Evolutionary conservation across 2,888 invertebrate species (phyloP), one percentile per base, ranked within the genome.

Genomic region (Hirtodrosophila cameraria): DNA sequence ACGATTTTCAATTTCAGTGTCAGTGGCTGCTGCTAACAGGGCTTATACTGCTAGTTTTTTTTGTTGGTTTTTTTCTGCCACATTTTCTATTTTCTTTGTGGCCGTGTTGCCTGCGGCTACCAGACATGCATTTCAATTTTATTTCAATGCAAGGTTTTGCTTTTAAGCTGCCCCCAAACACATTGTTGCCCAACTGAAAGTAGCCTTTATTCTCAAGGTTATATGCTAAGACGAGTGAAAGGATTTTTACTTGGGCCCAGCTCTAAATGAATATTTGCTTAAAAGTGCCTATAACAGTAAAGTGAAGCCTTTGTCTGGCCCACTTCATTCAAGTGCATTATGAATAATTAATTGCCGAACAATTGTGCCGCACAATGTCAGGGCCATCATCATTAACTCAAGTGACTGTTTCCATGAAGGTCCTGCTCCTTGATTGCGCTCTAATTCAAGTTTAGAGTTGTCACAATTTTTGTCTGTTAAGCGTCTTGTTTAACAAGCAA

Each of bases 1-100:
- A 83, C 85, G 87, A 86, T 81, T 84, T 64, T 78, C 81, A 59
- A 86, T 86, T 77, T 81, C 43, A n/a, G n/a, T 46, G 73, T 18
- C 49, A 20, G 23, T 15, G 31, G 12, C 31, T 8, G 8, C 3
- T 43, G 63, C 54, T 53, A 72, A 36, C 43, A 45, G 15, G 49
- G 41, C 53, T 35, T 13, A 39, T 31, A 33, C 15, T 7, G 15
- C 35, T 12, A 27, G 12, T 39, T 9, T 36, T 25, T 41, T 42
- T 25, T 43, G 39, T 5, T 27, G 67, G 74, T 73, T 42, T 30
- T 36, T 7, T 35, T 27, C 33, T 57, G 13, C 16, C 25, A 0
- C 33, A 68, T 55, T 70, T 75, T 57, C 52, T 41, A 36, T 54
- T 53, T 36, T 42, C 42, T 23, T 46, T 39, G 31, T 57, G 43